phyloP scores from a whole-genome alignment of 2,797 vertebrate genomes.

The Avahi laniger region DNA sequence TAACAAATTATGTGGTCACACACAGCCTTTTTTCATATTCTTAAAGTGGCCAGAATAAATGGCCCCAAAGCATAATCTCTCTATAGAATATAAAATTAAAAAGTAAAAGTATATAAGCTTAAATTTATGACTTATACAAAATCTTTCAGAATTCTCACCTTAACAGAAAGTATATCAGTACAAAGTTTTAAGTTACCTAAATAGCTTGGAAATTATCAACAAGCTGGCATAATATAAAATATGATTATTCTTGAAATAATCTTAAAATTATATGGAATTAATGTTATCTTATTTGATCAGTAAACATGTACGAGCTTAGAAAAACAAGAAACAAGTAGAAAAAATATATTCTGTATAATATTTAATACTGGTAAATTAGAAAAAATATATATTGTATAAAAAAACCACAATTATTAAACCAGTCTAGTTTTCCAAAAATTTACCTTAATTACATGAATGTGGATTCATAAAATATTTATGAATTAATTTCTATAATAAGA shows the following conservation, averaged over 20 bases:
- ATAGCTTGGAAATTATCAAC: not conserved
- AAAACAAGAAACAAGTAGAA: not conserved
- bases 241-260: not conserved
- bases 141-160: not conserved
- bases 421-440: not conserved
- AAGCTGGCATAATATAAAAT: not conserved
- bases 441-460: not conserved
- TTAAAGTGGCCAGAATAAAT: not conserved
- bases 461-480: not conserved
- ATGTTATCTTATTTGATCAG: not conserved
- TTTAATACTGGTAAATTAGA: not conserved
- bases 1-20: not conserved
- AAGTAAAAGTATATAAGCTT: not conserved
- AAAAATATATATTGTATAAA: not conserved
- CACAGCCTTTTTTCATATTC: not conserved
- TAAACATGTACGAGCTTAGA: not conserved
- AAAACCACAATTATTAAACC: not conserved
- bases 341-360: not conserved
- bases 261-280: not conserved
- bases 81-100: not conserved
- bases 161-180: not conserved
- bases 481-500: not conserved
- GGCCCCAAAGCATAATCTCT: not conserved
- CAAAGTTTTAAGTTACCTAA: not conserved
- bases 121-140: not conserved